A percentile compares a stretch with the other conserved stretches of the same genome.
These are phyloP conservation scores for Microtus montanus DNA, from an alignment of 2,113 vertebrate genomes.

Conservation along the genomic window DNA sequence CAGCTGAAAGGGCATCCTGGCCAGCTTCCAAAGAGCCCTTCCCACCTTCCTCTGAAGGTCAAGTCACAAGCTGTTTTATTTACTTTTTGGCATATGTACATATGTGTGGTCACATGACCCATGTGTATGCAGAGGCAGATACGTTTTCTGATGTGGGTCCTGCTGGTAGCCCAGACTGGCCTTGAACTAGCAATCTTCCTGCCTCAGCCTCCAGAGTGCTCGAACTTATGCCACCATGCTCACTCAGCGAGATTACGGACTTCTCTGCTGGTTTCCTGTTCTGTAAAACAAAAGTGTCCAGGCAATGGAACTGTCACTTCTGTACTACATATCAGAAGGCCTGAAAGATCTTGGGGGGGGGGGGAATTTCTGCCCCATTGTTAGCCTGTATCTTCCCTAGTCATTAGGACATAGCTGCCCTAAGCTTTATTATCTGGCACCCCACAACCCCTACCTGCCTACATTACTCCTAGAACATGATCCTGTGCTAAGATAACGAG, in stretches of 20 bases:
- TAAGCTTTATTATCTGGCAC: neutral
- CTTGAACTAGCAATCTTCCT: neutral
- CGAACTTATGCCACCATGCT: neutral
- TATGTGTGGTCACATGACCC: neutral
- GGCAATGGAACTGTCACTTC: neutral
- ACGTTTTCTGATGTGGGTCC: neutral
- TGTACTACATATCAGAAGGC: neutral
- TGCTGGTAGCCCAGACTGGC: neutral
- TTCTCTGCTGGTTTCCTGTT: neutral
- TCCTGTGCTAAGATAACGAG: neutral
- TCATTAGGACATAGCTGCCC: neutral
- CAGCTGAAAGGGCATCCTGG: neutral
- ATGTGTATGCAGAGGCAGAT: neutral
- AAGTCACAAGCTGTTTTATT: neutral
- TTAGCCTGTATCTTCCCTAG: neutral
- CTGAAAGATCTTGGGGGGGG: neutral
- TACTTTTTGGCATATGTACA: neutral
- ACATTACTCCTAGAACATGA: neutral
- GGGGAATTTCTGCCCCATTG: too few species aligned
- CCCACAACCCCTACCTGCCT: neutral
- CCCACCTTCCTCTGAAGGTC: neutral
- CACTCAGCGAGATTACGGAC: neutral
- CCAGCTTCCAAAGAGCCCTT: neutral
- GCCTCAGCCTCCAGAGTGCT: neutral
- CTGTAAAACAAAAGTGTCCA: conserved; percentile 46